Conservation (phyloP, 2,797 vertebrate species). For the Lates japonicus region DNA sequence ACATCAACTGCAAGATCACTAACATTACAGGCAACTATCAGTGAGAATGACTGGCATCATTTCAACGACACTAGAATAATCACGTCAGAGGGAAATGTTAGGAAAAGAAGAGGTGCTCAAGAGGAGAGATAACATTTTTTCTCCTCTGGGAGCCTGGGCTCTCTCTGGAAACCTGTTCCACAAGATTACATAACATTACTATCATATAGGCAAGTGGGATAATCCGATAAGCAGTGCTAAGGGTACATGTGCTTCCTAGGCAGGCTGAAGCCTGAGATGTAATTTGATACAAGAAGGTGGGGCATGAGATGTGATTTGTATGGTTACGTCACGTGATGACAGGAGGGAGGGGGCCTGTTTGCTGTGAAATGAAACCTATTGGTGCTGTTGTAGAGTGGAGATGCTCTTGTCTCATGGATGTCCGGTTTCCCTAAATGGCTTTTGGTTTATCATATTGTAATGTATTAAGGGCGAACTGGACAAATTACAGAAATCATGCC, state of each 20-base stretch:
- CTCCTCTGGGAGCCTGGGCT: constrained; percentile 10
- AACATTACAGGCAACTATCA: neutral
- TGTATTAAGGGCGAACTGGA: neutral
- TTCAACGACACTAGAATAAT: constrained; percentile 6
- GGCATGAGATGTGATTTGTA: constrained; percentile 42
- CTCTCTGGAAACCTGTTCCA: constrained; percentile 55
- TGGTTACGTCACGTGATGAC: constrained; percentile 40
- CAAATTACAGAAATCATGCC: neutral
- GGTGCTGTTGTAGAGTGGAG: constrained; percentile 18
- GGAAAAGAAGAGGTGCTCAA: neutral
- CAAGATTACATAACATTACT: constrained; percentile 71
- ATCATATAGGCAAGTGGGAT: constrained; percentile 62
- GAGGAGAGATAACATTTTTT: neutral
- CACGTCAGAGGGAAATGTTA: neutral
- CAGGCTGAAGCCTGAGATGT: constrained; percentile 49
- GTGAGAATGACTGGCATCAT: constrained; percentile 11
- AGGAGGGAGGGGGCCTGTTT: constrained; percentile 49
- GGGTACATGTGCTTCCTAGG: constrained; percentile 52
- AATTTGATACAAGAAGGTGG: constrained; percentile 66
- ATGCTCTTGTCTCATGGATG: neutral
- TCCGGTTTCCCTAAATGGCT: neutral
- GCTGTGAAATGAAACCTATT: constrained; percentile 78
- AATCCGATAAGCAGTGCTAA: constrained; percentile 69
- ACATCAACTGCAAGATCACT: neutral
- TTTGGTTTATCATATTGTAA: neutral